Evolutionary conservation across 1,140 invertebrate species (phyloP).

Genomic region (Phymastichus coffea): DNA sequence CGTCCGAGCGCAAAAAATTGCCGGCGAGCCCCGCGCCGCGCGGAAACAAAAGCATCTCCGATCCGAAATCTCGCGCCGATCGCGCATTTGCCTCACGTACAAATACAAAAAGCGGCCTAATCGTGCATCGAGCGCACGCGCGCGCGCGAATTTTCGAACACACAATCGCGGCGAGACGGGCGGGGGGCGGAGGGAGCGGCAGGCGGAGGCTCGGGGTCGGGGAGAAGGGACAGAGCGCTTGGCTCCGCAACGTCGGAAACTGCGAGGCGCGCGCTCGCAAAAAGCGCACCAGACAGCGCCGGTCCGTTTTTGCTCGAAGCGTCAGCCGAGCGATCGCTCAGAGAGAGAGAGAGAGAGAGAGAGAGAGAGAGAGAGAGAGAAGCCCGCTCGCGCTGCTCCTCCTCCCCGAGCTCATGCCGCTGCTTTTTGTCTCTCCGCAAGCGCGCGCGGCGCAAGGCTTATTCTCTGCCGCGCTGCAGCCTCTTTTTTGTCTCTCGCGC

Average conservation of each 20-base stretch:
- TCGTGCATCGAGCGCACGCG: not conserved
- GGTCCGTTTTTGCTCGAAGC: constrained; percentile 58
- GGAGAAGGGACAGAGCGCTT: constrained; percentile 18
- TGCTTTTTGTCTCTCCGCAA: too few species aligned
- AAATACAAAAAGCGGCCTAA: too few species aligned
- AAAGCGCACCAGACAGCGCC: constrained; percentile 58
- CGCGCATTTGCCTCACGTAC: constrained; percentile 2
- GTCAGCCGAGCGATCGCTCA: constrained; percentile 58
- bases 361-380: not conserved
- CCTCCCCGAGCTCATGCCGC: not conserved
- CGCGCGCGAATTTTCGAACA: not conserved
- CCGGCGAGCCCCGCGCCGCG: not conserved
- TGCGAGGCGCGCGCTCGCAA: constrained; percentile 53
- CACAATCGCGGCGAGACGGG: not conserved
- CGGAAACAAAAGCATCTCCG: not conserved
- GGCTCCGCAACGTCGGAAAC: constrained; percentile 49
- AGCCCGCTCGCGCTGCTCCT: not conserved
- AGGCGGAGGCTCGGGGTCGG: constrained; percentile 27
- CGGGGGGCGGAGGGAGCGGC: constrained; percentile 8
- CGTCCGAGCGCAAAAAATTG: too few species aligned
- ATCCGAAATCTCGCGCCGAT: not conserved
- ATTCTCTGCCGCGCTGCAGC: too few species aligned
- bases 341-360: not conserved
- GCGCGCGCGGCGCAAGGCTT: too few species aligned
- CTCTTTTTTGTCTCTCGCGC: too few species aligned